Base-by-base conservation (phyloP, 1,140 invertebrate genomes). In the Drosophila nebulosa region DNA sequence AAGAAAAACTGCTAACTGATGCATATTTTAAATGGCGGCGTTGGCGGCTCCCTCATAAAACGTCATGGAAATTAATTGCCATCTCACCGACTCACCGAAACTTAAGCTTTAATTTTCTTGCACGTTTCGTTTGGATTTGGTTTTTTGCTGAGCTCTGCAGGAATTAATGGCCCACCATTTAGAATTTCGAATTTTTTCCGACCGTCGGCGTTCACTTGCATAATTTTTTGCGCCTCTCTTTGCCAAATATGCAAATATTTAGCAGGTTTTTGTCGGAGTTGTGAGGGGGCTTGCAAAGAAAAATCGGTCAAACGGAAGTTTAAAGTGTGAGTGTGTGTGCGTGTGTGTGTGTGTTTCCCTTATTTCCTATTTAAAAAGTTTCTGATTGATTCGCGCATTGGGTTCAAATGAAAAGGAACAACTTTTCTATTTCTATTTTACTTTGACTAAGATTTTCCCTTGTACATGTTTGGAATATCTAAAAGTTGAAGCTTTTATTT, bases 1-100 rank as follows among this genome's bases (percentile, higher is more conserved):
- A 18, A 21, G 39, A 32, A 61, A 61, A 67, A 62, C 21, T 74
- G 71, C 71, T 39, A 57, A 74, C 64, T 57, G 39, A 24, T 35
- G 64, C 64, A 57, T 57, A 62, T 61, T 62, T 46, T 61, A 18
- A 51, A 12, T 53, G 50, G 22, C 65, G 50, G 16, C n/a, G n/a
- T 2, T 21, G 27, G 7, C 7, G 27, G n/a, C 24, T 10, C 32
- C 16, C 18, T 35, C 67, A 63, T 56, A 65, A 74, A 74, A 74
- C n/a, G 69, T 74, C 67, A 73, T 75, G 74, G 69, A 88, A 88
- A 88, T 81, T 86, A 86, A 86, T 86, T 75, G 78, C 64, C 72
- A 78, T 86, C 71, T 66, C 42, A 18, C n/a, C n/a, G n/a, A 30
- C 35, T 53, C 32, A 14, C 16, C 12, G 26, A 16, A 14, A 9